phyloP scores from a whole-genome alignment of 1,140 invertebrate species.

The Cyphomyrmex costatus region DNA sequence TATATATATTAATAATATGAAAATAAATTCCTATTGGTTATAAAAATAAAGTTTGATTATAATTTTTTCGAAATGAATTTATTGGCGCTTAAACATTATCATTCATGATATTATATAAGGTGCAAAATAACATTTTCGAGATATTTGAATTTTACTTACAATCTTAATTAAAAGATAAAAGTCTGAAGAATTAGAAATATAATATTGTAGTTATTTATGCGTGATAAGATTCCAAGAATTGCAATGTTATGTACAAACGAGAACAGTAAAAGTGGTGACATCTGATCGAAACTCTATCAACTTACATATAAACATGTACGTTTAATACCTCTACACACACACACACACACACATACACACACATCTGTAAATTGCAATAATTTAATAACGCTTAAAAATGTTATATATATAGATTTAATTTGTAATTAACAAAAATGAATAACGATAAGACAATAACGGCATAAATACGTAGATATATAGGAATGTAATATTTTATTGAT shows the following conservation, averaged over 20 bases:
- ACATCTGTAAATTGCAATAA: neutral
- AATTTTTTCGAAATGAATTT: neutral
- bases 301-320: neutral
- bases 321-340: neutral
- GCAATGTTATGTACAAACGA: neutral
- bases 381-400: neutral
- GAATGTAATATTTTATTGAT: neutral
- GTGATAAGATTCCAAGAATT: conserved; percentile 7
- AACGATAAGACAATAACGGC: neutral
- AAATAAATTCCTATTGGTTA: neutral
- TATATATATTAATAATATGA: conserved; percentile 14
- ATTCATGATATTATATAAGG: neutral
- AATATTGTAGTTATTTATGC: neutral
- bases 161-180: conserved; percentile 18
- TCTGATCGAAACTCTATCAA: conserved; percentile 8
- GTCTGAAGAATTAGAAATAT: conserved; percentile 8
- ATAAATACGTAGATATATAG: no score
- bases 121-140: neutral
- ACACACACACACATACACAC: no score
- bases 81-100: neutral
- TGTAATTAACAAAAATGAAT: neutral
- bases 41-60: neutral
- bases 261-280: conserved; percentile 38
- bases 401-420: neutral
- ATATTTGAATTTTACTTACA: conserved; percentile 15